Evolutionary conservation across 2,113 vertebrate genomes (phyloP).

Genomic region (Rhea pennata): DNA sequence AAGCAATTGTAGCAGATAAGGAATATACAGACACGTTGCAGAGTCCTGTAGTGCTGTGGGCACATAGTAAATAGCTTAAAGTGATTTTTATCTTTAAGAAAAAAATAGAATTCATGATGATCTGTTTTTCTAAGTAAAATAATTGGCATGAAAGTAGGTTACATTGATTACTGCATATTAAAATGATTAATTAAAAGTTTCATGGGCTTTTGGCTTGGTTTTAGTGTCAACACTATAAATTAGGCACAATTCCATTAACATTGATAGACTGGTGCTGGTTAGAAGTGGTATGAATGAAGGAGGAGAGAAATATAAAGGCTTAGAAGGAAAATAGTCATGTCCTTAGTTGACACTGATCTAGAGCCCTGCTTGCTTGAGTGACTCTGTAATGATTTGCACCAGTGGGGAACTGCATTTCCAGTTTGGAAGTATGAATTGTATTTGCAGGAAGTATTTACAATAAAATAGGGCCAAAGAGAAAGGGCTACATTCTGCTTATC

Average conservation of each 20-base stretch:
- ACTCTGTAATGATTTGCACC: not conserved
- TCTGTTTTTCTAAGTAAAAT: not conserved
- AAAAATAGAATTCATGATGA: not conserved
- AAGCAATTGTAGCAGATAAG: not conserved
- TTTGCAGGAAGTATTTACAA: not conserved
- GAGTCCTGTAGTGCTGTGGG: not conserved
- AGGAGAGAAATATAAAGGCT: not conserved
- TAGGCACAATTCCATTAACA: not conserved
- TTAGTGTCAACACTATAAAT: not conserved
- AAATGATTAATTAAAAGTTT: not conserved
- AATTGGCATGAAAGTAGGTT: not conserved
- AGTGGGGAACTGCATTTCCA: not conserved
- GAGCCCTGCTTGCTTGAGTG: not conserved
- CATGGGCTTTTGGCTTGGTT: not conserved
- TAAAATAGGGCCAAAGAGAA: not conserved
- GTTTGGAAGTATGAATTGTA: not conserved
- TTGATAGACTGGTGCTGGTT: not conserved
- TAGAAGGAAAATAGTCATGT: not conserved
- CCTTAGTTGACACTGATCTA: not conserved
- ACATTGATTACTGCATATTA: not conserved
- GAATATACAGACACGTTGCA: not conserved
- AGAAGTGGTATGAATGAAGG: not conserved
- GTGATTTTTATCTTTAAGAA: not conserved
- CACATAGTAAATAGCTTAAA: not conserved
- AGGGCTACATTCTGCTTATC: not conserved